Evolutionary conservation across 2,888 invertebrate species (phyloP).

Genomic region (Altica lythri): DNA sequence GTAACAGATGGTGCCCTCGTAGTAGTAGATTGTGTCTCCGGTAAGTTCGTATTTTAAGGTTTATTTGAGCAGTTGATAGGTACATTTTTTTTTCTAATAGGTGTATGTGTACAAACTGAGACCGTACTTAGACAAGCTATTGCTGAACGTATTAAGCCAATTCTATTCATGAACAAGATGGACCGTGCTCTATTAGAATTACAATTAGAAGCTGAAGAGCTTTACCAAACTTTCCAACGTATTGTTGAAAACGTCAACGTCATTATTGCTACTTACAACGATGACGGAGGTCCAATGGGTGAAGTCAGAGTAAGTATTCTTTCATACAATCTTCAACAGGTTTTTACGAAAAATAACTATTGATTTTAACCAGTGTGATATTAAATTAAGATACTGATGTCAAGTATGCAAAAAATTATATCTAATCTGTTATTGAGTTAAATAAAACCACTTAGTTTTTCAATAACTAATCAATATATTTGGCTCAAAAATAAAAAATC

Average conservation of each 20-base stretch:
- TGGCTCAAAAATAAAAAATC: constrained; percentile 47
- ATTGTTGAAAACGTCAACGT: constrained; percentile 99
- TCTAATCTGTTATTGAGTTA: constrained; percentile 21
- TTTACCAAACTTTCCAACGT: constrained; percentile 99
- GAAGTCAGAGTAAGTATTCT: constrained; percentile 85
- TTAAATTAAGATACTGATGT: neutral
- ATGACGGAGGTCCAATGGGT: constrained; percentile 98
- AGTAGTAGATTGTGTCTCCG: constrained; percentile 99
- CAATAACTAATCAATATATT: constrained; percentile 24
- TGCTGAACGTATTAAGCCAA: constrained; percentile 99
- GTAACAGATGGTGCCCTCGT: constrained; percentile 99
- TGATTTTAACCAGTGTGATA: neutral
- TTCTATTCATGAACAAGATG: constrained; percentile 99
- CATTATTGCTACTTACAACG: constrained; percentile 98
- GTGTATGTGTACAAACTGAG: constrained; percentile 99
- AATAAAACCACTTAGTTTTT: constrained; percentile 14
- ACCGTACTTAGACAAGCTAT: constrained; percentile 99
- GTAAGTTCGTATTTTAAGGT: constrained; percentile 60
- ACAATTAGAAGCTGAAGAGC: constrained; percentile 93
- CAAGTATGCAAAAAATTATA: too few relatives aligned
- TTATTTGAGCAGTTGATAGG: neutral
- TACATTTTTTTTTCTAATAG: constrained; percentile 59
- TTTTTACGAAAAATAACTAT: neutral
- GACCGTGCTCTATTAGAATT: constrained; percentile 97
- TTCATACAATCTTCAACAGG: neutral